phyloP scores from a whole-genome alignment of 2,888 invertebrate genomes.

The Heteropelma amictum region DNA sequence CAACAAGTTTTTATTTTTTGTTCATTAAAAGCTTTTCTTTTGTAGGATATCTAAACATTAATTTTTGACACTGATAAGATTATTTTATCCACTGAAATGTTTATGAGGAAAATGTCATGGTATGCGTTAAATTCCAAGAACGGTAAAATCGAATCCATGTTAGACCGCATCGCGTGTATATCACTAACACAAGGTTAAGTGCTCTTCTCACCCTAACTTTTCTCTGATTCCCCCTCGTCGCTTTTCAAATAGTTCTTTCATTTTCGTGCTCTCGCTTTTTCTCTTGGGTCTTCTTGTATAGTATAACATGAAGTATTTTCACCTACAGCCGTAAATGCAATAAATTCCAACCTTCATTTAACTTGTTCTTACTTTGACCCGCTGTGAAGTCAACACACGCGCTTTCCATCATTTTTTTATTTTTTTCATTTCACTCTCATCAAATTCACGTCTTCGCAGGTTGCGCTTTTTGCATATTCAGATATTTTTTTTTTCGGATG shows the following conservation, averaged over 20 bases:
- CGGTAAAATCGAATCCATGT: slow-evolving; percentile 40
- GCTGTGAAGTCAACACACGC: background rate
- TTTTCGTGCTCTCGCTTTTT: slow-evolving; percentile 7
- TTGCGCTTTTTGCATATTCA: no score
- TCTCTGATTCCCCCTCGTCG: background rate
- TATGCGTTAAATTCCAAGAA: slow-evolving; percentile 12
- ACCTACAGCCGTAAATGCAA: slow-evolving; percentile 36
- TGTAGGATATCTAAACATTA: no score
- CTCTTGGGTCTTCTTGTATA: slow-evolving; percentile 19
- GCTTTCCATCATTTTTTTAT: background rate
- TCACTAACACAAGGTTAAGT: slow-evolving; percentile 38
- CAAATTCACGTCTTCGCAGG: background rate
- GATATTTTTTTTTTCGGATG: no score
- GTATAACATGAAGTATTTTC: slow-evolving; percentile 12
- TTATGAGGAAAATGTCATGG: background rate
- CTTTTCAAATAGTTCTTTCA: slow-evolving; percentile 21
- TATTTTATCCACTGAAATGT: no score
- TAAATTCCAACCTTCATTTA: slow-evolving; percentile 49
- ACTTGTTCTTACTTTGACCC: background rate
- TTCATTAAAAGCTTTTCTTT: no score
- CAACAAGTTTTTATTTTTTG: no score
- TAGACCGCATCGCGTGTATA: slow-evolving; percentile 28
- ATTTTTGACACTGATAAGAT: no score
- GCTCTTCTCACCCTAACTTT: slow-evolving; percentile 36
- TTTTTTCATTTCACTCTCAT: background rate